Base-by-base conservation (phyloP, 2,888 invertebrate genomes). In the Eupeodes latifasciatus region DNA sequence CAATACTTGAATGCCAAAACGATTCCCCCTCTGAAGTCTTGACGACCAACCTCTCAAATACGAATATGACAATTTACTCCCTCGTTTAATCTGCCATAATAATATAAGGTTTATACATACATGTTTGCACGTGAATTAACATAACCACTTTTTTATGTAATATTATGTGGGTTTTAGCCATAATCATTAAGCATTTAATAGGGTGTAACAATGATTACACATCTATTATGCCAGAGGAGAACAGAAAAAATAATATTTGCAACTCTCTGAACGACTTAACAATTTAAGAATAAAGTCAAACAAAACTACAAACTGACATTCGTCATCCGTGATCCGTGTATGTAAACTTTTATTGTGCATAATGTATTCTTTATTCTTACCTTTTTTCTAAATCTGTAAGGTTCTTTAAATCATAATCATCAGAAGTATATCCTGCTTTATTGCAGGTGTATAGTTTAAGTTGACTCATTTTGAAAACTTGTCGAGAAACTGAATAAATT, bases 101-200 rank as follows among this genome's bases (percentile, higher is more conserved):
- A 40, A 40, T 40, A 5, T 40, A 40, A 44, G 12, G 44, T 62
- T 49, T 77, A n/a, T 62, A 19, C 71, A n/a, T 62, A 19, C 71
- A 27, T 57, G 80, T 77, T 77, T 76, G 51, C 62, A 81, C 53
- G 72, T 71, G 71, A 85, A 85, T 85, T 85, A 85, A 72, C 85
- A 85, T 81, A 85, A 81, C 85, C 81, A 72, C 64, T 51, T 47
- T 40, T 79, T 75, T 47, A 62, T 62, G 62, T 62, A 62, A 19
- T 47, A 55, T 27, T 44, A 53, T 44, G 64, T 75, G 74, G 44
- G 19, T 78, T 81, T 53, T 76, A 19, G 55, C 57, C 16, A 36
- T 81, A 66, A 71, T 72, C 61, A 51, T 67, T 47, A 61, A 77
- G 77, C 66, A 81, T 71, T 81, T 59, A 81, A 76, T 85, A 81